Conservation (phyloP, 2,797 vertebrate genomes). For the Staurois parvus region DNA sequence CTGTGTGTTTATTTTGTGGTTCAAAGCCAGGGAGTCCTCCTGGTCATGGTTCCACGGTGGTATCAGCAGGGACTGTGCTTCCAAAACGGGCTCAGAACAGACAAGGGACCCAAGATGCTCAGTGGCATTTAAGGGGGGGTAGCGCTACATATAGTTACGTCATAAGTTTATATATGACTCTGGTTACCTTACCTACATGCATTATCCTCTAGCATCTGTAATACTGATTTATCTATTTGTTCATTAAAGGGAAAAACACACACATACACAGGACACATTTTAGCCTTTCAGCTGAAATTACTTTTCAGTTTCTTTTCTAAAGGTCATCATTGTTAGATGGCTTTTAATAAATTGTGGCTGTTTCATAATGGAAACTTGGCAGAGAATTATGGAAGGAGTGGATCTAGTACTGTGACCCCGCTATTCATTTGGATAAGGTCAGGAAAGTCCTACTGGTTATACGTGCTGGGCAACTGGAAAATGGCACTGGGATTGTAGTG, state of each 20-base stretch:
- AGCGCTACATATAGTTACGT: no score
- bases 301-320: neutral
- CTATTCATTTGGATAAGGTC: slow-evolving; percentile 34
- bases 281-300: neutral
- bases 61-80: no score
- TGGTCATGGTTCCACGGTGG: no score
- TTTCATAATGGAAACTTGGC: slow-evolving; percentile 11
- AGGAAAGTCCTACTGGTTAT: slow-evolving; percentile 1
- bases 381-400: slow-evolving; percentile 6
- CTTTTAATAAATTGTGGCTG: slow-evolving; percentile 1
- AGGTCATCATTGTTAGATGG: slow-evolving; percentile 24
- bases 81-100: no score
- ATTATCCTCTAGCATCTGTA: neutral
- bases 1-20: no score
- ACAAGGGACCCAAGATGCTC: no score
- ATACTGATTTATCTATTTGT: no score
- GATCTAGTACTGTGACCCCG: slow-evolving; percentile 3
- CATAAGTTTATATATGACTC: neutral
- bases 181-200: no score
- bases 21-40: no score
- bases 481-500: neutral
- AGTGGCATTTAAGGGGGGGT: no score
- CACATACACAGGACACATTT: neutral
- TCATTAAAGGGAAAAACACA: neutral
- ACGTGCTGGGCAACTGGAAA: neutral